Evolutionary conservation across 2,113 vertebrate genomes (phyloP).

Genomic region (Rhea americana): DNA sequence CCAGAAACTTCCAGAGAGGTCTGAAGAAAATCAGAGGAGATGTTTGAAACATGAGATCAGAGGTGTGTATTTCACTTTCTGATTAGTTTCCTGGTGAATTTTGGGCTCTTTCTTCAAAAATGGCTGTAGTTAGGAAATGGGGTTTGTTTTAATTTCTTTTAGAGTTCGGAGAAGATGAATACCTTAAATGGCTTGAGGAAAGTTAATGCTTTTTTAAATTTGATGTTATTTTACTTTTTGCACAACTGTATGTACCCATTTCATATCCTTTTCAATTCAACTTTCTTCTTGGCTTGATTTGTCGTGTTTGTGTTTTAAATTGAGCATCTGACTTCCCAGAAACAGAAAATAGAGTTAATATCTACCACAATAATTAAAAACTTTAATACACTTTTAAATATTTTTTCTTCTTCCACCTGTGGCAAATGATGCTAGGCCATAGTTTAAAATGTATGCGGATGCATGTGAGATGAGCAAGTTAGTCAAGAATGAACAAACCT

Average conservation of each 20-base stretch:
- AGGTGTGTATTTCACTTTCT: neutral
- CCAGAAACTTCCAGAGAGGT: conserved; percentile 6
- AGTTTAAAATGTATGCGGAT: neutral
- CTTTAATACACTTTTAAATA: neutral
- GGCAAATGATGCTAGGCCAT: neutral
- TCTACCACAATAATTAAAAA: neutral
- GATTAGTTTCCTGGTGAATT: neutral
- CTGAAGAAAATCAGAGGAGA: neutral
- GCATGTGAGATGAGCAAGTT: neutral
- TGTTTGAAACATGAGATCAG: neutral
- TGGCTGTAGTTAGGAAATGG: neutral
- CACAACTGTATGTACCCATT: neutral
- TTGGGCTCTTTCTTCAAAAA: neutral
- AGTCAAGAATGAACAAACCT: neutral
- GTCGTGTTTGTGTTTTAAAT: neutral
- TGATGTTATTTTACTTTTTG: neutral
- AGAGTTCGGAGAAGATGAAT: neutral
- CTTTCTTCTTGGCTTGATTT: conserved; percentile 6
- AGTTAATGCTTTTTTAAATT: neutral
- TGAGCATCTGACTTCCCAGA: neutral
- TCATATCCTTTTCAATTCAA: neutral
- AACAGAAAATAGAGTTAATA: neutral
- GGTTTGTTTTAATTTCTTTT: neutral
- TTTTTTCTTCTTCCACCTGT: neutral
- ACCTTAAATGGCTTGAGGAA: neutral